These are phyloP conservation scores for Anguilla anguilla DNA, from an alignment of 2,797 vertebrate genomes.

Conservation along the genomic window DNA sequence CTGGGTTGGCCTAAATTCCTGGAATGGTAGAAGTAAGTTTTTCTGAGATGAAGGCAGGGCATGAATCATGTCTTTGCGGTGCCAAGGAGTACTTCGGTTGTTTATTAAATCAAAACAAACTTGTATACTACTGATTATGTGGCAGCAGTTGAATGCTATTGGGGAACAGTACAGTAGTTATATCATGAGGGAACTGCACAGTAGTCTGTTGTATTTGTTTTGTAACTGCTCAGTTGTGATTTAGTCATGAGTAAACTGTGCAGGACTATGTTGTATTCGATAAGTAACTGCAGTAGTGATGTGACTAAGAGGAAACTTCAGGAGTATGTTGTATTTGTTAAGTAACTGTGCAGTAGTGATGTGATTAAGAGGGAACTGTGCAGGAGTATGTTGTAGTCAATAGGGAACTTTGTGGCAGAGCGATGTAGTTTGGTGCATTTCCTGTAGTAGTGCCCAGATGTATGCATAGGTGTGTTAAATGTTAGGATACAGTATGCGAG, in stretches of 20 bases:
- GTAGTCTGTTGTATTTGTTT: no score
- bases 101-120: background rate
- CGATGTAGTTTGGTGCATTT: background rate
- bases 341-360: background rate
- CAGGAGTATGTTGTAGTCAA: no score
- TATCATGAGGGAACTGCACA: no score
- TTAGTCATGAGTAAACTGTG: no score
- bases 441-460: background rate
- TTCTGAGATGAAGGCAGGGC: no score
- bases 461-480: background rate
- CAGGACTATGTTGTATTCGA: no score
- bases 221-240: no score
- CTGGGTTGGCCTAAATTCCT: background rate
- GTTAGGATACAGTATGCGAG: background rate
- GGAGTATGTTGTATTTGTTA: background rate
- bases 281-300: background rate
- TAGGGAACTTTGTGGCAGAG: no score
- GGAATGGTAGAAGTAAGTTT: no score
- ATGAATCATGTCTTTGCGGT: constrained; percentile 1
- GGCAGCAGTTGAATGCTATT: background rate
- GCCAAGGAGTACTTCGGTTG: background rate
- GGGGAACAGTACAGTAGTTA: background rate
- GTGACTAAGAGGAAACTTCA: background rate
- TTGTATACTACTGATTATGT: background rate
- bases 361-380: no score